Evolutionary conservation across 2,888 invertebrate species (phyloP).

Genomic region (Melipona beecheii): DNA sequence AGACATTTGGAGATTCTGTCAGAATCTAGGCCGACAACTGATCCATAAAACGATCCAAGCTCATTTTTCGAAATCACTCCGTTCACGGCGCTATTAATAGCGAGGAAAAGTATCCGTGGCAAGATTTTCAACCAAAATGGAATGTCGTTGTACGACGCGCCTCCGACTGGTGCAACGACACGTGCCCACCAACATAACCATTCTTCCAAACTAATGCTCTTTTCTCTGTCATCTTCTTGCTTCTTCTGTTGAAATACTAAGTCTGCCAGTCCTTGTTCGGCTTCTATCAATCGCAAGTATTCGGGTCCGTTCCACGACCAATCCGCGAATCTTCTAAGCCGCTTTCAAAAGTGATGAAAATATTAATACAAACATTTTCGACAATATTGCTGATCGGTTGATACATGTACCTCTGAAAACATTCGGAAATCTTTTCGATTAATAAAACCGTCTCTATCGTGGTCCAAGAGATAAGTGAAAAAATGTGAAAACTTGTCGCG

Average conservation of each 20-base stretch:
- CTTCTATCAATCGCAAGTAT: slow-evolving; percentile 89
- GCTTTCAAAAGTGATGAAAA: slow-evolving; percentile 72
- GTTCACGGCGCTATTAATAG: slow-evolving; percentile 84
- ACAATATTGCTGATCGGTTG: neutral
- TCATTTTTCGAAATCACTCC: slow-evolving; percentile 89
- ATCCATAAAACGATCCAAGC: slow-evolving; percentile 89
- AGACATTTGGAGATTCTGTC: slow-evolving; percentile 88
- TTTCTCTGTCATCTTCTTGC: slow-evolving; percentile 52
- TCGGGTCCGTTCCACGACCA: slow-evolving; percentile 91
- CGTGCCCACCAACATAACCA: slow-evolving; percentile 90
- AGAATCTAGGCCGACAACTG: slow-evolving; percentile 88
- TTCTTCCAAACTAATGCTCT: slow-evolving; percentile 86
- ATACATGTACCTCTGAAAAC: slow-evolving; percentile 86
- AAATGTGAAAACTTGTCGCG: slow-evolving; percentile 90
- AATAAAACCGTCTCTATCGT: slow-evolving; percentile 90
- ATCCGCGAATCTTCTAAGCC: slow-evolving; percentile 90
- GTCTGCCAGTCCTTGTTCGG: slow-evolving; percentile 89
- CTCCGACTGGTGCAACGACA: slow-evolving; percentile 83
- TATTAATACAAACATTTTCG: neutral
- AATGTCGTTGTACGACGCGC: slow-evolving; percentile 87
- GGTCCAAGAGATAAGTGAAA: slow-evolving; percentile 89
- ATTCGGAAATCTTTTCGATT: slow-evolving; percentile 89
- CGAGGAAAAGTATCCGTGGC: slow-evolving; percentile 81
- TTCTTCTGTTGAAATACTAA: slow-evolving; percentile 86
- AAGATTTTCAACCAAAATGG: slow-evolving; percentile 91